Evolutionary conservation across 2,113 vertebrate genomes (phyloP).

Genomic region (Antechinus stuartii): DNA sequence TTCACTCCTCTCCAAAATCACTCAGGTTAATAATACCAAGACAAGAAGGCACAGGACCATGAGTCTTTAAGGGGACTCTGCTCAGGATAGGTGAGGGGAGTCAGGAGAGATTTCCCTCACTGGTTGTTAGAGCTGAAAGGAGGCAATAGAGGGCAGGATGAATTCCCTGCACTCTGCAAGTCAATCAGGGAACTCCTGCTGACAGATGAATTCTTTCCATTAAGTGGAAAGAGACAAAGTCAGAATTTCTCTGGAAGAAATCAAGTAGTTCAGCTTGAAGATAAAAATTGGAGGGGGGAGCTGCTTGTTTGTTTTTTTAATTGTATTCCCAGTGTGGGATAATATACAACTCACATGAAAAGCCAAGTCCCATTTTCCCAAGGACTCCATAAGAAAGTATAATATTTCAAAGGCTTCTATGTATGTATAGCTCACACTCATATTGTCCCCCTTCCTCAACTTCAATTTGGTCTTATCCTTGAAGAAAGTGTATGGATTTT

Average conservation of each 20-base stretch:
- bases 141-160: conserved; percentile 20
- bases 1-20: conserved; percentile 61
- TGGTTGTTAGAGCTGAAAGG: conserved; percentile 40
- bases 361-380: not conserved
- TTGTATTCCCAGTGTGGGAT: not conserved
- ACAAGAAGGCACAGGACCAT: not conserved
- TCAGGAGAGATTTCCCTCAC: conserved; percentile 55
- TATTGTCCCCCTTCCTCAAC: not conserved
- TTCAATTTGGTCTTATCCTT: not conserved
- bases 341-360: not conserved
- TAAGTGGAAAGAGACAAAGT: conserved; percentile 44
- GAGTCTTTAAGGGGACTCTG: conserved; percentile 29
- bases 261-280: not conserved
- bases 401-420: not conserved
- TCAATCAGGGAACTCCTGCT: conserved; percentile 51
- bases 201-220: conserved; percentile 39
- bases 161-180: conserved; percentile 52
- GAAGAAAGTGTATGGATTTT: not conserved
- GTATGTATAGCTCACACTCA: not conserved
- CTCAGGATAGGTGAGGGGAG: not conserved
- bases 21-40: conserved; percentile 53
- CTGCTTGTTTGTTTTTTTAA: not conserved
- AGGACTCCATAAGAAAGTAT: not conserved
- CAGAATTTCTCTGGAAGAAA: conserved; percentile 32
- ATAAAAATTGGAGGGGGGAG: accelerated